Conservation (phyloP, 2,888 invertebrate genomes). For the Ryuthela nishihirai region DNA sequence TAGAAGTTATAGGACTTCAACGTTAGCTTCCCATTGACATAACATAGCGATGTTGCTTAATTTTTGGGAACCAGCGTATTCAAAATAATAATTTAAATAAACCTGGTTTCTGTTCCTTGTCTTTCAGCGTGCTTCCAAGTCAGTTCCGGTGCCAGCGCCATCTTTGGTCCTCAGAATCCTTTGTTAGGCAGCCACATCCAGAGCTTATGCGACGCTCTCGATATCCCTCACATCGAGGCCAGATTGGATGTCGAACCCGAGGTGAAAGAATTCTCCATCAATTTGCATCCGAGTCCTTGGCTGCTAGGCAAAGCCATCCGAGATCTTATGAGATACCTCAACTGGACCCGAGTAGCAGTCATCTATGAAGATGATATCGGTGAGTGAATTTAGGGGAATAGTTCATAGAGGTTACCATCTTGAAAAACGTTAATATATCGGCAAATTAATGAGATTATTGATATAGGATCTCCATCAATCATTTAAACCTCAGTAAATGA, state of each 20-base stretch:
- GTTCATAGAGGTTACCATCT: too few species aligned
- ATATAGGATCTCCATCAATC: too few species aligned
- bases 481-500: too few species aligned
- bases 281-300: slow-evolving; percentile 78
- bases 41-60: too few species aligned
- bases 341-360: slow-evolving; percentile 90
- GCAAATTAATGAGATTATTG: too few species aligned
- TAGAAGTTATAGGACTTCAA: too few species aligned
- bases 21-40: too few species aligned
- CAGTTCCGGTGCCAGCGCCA: slow-evolving; percentile 77
- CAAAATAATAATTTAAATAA: too few species aligned
- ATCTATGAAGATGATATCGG: slow-evolving; percentile 79
- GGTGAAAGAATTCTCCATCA: slow-evolving; percentile 71
- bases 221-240: slow-evolving; percentile 84
- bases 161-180: slow-evolving; percentile 83
- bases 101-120: too few species aligned
- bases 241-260: slow-evolving; percentile 56
- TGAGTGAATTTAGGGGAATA: too few species aligned
- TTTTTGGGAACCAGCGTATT: too few species aligned
- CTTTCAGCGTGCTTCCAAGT: slow-evolving; percentile 70
- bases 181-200: slow-evolving; percentile 73
- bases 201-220: slow-evolving; percentile 81
- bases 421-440: too few species aligned
- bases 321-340: slow-evolving; percentile 79
- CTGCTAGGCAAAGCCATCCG: slow-evolving; percentile 73